These are phyloP conservation scores for Synanthedon myopaeformis DNA, from an alignment of 2,888 invertebrate genomes.

Conservation along the genomic window DNA sequence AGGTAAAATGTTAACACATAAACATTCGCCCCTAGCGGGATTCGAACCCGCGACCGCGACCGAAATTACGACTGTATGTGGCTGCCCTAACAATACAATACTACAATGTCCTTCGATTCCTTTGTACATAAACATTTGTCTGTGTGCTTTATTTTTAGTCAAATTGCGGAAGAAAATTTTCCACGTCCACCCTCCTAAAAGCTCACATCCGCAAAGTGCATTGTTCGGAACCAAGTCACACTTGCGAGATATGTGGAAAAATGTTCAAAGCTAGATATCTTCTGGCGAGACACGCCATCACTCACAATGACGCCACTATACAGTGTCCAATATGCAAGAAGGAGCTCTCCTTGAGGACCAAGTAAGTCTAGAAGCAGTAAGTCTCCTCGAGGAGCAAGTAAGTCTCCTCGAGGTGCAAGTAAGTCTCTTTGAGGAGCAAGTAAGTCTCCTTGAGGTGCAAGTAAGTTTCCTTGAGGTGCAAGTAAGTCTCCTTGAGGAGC, in stretches of 20 bases:
- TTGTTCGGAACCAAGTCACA: constrained; percentile 11
- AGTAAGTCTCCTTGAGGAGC: constrained; percentile 10
- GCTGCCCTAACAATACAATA: no score
- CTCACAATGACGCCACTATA: constrained; percentile 8
- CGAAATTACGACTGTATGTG: no score
- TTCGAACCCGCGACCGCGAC: no score
- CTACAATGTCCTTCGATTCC: no score
- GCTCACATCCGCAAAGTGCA: constrained; percentile 24
- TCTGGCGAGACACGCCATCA: constrained; percentile 14
- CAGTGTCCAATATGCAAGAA: constrained; percentile 18
- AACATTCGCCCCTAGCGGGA: no score
- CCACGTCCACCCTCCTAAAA: constrained; percentile 12
- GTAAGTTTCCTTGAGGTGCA: constrained; percentile 9
- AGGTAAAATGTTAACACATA: no score
- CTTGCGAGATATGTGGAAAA: constrained; percentile 19
- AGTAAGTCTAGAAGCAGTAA: constrained; percentile 9
- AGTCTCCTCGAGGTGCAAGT: no score
- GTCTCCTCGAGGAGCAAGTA: background rate
- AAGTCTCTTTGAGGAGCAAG: no score
- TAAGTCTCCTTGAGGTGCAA: constrained; percentile 12
- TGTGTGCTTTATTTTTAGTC: constrained; percentile 9
- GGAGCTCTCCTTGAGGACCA: constrained; percentile 20
- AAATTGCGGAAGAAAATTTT: constrained; percentile 15
- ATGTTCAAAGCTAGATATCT: constrained; percentile 18
- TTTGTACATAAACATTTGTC: no score